Evolutionary conservation across 1,140 invertebrate species (phyloP), one percentile per base, ranked within the genome.

Genomic region (Liolophura sinensis): DNA sequence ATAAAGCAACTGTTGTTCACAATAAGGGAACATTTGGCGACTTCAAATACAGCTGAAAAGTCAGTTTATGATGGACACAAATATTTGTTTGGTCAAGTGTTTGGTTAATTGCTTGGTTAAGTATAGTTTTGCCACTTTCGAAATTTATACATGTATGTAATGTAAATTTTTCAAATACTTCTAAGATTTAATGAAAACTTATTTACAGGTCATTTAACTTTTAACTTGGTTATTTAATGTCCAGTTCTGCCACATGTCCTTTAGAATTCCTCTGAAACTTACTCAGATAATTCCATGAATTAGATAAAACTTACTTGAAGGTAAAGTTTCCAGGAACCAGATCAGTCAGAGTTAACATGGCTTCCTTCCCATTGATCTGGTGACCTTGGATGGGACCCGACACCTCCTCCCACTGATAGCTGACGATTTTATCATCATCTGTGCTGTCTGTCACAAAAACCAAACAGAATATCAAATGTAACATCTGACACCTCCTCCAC

Each of bases 351-450:
- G 93, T 91, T 1, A 93, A 94, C n/a, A 92, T 90, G 1, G 90
- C 90, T 68, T 93, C 91, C 52, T 91, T 87, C 40, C 93, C 82
- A 66, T 90, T 88, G 11, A 80, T 69, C 0, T 92, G 90, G 75
- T 93, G 90, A 84, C 94, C 95, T 51, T 92, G 91, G 73, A 95
- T 89, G 0, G 93, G 92, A 6, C 93, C 94, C 67, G 91, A 90
- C 24, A 94, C 91, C 18, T 95, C 85, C 82, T 97, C 94, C 96
- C 96, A 98, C 75, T 93, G 91, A 88, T 93, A 96, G 12, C 88
- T 90, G 0, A 78, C 89, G 70, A 96, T 94, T 66, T 89, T 89
- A 74, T 93, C 92, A 77, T 95, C 93, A 78, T 94, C 93, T 81
- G 86, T 89, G 70, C 89, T 91, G 1, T 86, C 85, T 86, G 70